Percentiles rank a stretch among this genome's conserved stretches.
These are phyloP conservation scores for Diplodus puntazzo DNA, from an alignment of 2,797 vertebrate species.

Conservation along the genomic window DNA sequence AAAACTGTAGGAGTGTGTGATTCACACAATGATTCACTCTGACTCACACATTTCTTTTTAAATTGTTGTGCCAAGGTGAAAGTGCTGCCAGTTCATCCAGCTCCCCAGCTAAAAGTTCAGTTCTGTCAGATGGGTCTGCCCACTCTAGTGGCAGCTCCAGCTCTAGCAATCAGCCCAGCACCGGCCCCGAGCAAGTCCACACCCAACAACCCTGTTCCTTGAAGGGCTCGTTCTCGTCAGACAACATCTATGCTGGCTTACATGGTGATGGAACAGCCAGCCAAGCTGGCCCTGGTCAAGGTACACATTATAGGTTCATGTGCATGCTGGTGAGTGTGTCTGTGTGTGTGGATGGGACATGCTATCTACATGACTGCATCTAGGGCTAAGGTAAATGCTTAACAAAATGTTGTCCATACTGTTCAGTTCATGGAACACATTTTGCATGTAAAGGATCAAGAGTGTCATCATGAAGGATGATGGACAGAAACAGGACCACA, in stretches of 20 bases:
- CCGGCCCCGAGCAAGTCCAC: slow-evolving; percentile 89
- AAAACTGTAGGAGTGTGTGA: slow-evolving; percentile 49
- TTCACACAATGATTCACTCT: slow-evolving; percentile 53
- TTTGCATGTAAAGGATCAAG: slow-evolving; percentile 8
- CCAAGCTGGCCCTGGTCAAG: slow-evolving; percentile 88
- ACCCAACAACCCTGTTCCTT: slow-evolving; percentile 98
- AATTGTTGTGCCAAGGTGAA: slow-evolving; percentile 72
- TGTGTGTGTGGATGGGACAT: neutral
- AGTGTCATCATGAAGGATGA: slow-evolving; percentile 8
- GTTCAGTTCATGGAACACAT: neutral
- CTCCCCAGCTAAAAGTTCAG: slow-evolving; percentile 88
- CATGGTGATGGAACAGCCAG: slow-evolving; percentile 86
- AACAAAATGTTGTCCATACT: neutral
- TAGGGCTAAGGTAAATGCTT: slow-evolving; percentile 7
- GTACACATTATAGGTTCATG: slow-evolving; percentile 82
- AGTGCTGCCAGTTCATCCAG: slow-evolving; percentile 79
- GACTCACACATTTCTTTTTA: slow-evolving; percentile 25
- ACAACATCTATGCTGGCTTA: slow-evolving; percentile 92
- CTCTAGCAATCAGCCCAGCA: slow-evolving; percentile 75
- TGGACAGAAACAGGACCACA: neutral
- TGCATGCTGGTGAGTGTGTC: slow-evolving; percentile 7
- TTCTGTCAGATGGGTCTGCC: slow-evolving; percentile 79
- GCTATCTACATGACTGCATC: slow-evolving; percentile 13
- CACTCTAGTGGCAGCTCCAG: slow-evolving; percentile 79
- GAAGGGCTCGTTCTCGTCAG: slow-evolving; percentile 97